Evolutionary conservation across 2,888 invertebrate species (phyloP).

Genomic region (Apamea anceps): DNA sequence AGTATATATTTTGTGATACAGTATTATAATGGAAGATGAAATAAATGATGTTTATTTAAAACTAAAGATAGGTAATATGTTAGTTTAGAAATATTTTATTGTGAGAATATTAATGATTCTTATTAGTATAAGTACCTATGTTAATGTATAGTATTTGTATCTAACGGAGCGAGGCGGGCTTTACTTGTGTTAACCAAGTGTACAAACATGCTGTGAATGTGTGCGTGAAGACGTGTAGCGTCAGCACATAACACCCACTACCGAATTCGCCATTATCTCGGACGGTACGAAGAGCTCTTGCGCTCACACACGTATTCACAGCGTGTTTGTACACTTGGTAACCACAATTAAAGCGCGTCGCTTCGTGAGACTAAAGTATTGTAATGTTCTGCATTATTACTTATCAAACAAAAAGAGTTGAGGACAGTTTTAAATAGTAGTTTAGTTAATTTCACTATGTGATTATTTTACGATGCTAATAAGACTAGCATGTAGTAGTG

Average conservation of each 20-base stretch:
- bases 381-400: not conserved
- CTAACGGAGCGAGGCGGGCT: not conserved
- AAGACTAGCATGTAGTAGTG: not conserved
- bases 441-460: not conserved
- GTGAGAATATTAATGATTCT: not conserved
- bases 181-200: not conserved
- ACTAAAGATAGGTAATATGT: slow-evolving; percentile 13
- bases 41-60: not conserved
- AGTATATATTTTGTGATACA: slow-evolving; percentile 16
- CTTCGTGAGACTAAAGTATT: not conserved
- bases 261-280: too few relatives aligned
- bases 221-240: not conserved
- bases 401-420: not conserved
- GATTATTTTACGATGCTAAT: not conserved
- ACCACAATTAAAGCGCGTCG: not conserved
- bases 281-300: too few relatives aligned
- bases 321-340: not conserved
- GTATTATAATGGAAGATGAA: slow-evolving; percentile 31
- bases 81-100: slow-evolving; percentile 2
- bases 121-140: not conserved
- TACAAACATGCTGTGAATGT: not conserved
- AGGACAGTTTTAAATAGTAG: not conserved
- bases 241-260: not conserved
- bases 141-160: not conserved
- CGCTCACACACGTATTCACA: not conserved